Conservation (phyloP, 2,797 vertebrate species). For the Lacerta viridis region DNA sequence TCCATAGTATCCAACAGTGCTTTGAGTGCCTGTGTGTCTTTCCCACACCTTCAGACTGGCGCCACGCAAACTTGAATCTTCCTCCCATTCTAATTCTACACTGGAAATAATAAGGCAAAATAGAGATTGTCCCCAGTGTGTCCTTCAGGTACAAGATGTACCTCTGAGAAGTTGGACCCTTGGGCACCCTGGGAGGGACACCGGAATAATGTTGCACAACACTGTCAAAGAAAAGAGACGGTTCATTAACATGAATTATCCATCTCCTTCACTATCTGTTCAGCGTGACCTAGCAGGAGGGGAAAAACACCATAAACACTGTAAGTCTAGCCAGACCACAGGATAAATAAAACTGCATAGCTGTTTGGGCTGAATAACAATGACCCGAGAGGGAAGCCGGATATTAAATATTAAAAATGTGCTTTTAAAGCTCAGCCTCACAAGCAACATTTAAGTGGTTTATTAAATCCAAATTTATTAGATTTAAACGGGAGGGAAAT, state of each 20-base stretch:
- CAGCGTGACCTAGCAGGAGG: not conserved
- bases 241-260: slow-evolving; percentile 9
- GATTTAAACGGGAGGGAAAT: slow-evolving; percentile 23
- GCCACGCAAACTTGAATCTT: no score
- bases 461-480: slow-evolving; percentile 21
- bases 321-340: not conserved
- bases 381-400: slow-evolving; percentile 25
- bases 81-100: no score
- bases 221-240: not conserved
- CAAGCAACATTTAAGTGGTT: slow-evolving; percentile 40
- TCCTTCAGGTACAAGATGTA: no score
- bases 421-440: slow-evolving; percentile 22
- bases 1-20: no score
- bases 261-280: not conserved
- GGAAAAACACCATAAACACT: slow-evolving; percentile 36
- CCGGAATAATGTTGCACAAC: not conserved
- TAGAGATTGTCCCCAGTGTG: no score
- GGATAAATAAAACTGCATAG: slow-evolving; percentile 39
- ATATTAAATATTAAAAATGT: slow-evolving; percentile 51
- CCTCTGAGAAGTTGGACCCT: no score
- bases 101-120: no score
- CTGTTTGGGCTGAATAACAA: not conserved
- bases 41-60: no score
- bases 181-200: no score
- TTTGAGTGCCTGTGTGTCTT: no score